Evolutionary conservation across 2,888 invertebrate genomes (phyloP).

Genomic region (Hirtodrosophila trivittata): DNA sequence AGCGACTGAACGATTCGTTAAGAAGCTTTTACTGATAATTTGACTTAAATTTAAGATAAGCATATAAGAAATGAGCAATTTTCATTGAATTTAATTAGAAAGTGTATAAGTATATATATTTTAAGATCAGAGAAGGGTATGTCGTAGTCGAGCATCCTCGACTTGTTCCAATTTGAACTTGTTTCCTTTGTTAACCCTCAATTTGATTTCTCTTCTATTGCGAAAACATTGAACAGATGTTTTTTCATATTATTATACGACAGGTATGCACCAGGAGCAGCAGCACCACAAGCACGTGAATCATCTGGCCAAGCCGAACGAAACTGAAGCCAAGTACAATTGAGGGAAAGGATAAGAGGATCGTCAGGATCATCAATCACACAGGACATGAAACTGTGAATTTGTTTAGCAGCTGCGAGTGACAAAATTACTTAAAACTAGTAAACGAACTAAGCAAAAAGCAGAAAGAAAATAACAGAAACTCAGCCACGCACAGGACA

Average conservation of each 20-base stretch:
- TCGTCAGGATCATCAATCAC: conserved; percentile 7
- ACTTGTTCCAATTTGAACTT: too few relatives aligned
- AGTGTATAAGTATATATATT: too few relatives aligned
- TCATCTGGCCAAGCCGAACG: conserved; percentile 43
- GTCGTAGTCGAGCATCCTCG: too few relatives aligned
- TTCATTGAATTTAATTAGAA: too few relatives aligned
- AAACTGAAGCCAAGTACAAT: conserved; percentile 54
- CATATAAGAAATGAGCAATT: too few relatives aligned
- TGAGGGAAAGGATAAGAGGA: conserved; percentile 41
- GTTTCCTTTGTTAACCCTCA: conserved; percentile 22
- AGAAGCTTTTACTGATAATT: too few relatives aligned
- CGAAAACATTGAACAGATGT: conserved; percentile 77
- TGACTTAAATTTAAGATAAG: too few relatives aligned
- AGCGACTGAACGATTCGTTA: too few relatives aligned
- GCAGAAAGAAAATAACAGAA: conserved; percentile 17
- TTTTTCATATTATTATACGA: conserved; percentile 71
- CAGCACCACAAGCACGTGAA: conserved; percentile 41
- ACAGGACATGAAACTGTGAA: conserved; percentile 3
- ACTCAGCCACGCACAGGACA: conserved; percentile 41
- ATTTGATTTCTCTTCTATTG: conserved; percentile 41
- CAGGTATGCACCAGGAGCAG: conserved; percentile 67
- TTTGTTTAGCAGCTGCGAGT: conserved; percentile 38
- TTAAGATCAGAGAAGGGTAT: too few relatives aligned
- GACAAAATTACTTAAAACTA: conserved; percentile 56
- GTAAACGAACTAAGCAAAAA: conserved; percentile 37